A percentile compares a stretch with the other conserved stretches of the same genome.
These are phyloP conservation scores for Morone saxatilis DNA, from an alignment of 2,113 vertebrate genomes.

Conservation along the genomic window DNA sequence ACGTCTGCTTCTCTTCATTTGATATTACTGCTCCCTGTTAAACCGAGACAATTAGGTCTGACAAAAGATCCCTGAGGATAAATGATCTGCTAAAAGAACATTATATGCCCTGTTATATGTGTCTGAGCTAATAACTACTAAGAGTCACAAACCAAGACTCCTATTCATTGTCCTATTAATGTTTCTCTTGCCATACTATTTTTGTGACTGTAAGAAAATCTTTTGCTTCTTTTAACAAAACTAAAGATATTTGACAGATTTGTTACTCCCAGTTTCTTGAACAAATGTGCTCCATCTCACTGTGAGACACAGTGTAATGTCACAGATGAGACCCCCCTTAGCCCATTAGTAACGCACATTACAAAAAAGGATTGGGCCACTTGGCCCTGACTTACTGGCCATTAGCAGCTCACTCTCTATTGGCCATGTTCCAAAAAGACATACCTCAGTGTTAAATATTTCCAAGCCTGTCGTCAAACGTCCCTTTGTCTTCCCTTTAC, in stretches of 20 bases:
- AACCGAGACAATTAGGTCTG: slow-evolving; percentile 57
- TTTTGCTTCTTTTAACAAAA: neutral
- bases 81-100: slow-evolving; percentile 62
- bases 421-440: slow-evolving; percentile 10
- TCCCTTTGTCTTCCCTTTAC: neutral
- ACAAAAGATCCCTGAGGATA: slow-evolving; percentile 64
- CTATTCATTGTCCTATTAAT: slow-evolving; percentile 24
- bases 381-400: neutral
- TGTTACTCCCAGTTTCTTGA: slow-evolving; percentile 12
- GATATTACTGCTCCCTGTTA: slow-evolving; percentile 51
- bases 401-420: slow-evolving; percentile 2
- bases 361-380: slow-evolving; percentile 1
- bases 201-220: neutral
- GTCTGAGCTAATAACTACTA: slow-evolving; percentile 49
- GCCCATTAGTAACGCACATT: slow-evolving; percentile 19
- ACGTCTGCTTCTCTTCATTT: slow-evolving; percentile 44
- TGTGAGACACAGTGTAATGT: slow-evolving; percentile 4
- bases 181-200: neutral
- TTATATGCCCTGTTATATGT: slow-evolving; percentile 58
- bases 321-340: neutral
- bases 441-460: neutral
- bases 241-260: slow-evolving; percentile 8
- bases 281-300: neutral
- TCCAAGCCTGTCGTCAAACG: neutral
- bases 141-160: slow-evolving; percentile 29